A percentile compares a stretch with the other conserved stretches of the same genome.
phyloP scores from a whole-genome alignment of 2,888 invertebrate genomes.

The Pogonocherus hispidulus region DNA sequence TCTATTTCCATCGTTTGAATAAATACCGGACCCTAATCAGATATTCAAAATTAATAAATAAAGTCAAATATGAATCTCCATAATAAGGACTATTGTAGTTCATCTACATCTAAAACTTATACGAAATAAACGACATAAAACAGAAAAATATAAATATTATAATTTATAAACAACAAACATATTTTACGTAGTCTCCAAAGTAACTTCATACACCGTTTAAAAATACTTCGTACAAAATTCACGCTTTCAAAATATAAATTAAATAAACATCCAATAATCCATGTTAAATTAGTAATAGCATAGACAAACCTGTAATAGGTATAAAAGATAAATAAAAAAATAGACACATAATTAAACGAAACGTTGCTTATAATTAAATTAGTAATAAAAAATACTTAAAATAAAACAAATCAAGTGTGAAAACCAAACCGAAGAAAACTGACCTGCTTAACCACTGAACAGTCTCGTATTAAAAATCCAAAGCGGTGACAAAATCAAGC shows the following conservation, averaged over 20 bases:
- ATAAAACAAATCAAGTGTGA: slow-evolving; percentile 15
- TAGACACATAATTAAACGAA: not conserved
- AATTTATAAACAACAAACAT: no score
- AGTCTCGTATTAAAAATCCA: slow-evolving; percentile 34
- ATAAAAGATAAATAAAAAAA: not conserved
- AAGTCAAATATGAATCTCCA: no score
- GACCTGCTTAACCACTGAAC: slow-evolving; percentile 40
- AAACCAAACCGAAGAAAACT: slow-evolving; percentile 34
- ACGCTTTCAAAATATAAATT: not conserved
- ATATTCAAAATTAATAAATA: no score
- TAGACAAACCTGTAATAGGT: no score
- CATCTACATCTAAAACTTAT: no score
- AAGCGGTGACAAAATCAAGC: slow-evolving; percentile 34
- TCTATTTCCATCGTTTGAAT: no score
- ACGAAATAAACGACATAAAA: no score
- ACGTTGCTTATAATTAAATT: slow-evolving; percentile 20
- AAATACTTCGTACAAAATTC: not conserved
- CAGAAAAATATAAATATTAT: no score
- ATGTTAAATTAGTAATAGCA: not conserved
- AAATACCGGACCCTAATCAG: no score
- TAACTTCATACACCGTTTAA: not conserved
- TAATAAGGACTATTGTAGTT: no score
- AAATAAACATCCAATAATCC: not conserved
- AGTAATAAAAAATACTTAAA: slow-evolving; percentile 23
- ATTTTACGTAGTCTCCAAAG: no score